Evolutionary conservation across 2,888 invertebrate genomes (phyloP), one percentile per base, ranked within the genome.

Genomic region (Perithous albicinctus): DNA sequence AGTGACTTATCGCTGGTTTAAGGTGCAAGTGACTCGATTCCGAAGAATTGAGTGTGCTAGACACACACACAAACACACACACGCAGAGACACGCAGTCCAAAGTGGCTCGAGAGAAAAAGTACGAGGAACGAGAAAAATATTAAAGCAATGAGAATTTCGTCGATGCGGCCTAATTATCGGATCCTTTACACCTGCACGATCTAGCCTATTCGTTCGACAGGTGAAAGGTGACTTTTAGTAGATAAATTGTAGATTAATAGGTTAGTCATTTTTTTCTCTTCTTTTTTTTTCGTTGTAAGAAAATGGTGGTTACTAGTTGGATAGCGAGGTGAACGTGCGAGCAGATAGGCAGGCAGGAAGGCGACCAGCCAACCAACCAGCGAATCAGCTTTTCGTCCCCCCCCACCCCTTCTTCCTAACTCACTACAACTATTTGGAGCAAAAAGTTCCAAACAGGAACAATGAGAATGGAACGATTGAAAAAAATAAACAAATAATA

Each of bases 181-280:
- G 56, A 66, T 23, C 20, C 10, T 69, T 41, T 80, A 26, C 38
- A 72, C 54, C 72, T 72, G 59, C 29, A n/a, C 46, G 64, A 66
- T 72, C 56, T n/a, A n/a, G 48, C 23, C 18, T 59, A 48, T 64
- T 69, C 32, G 56, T 61, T 43, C 67, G 67, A 59, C 76, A 80
- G 80, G 80, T 80, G 76, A 80, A 72, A 76, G 72, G 69, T 66
- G 76, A 72, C 48, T 77, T 61, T 76, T 66, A 29, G 63, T 63
- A 69, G 72, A 61, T 61, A 18, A 23, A 73, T 61, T 32, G 15
- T 32, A 18, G 32, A 51, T 64, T 48, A 51, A 56, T 66, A 35
- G 18, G 35, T 51, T 64, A 29, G 23, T 38, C 4, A 54, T 23
- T 6, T 35, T 64, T 51, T 51, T 32, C 48, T 70, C 63, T 35